Conservation (phyloP, 2,797 vertebrate genomes). For the Austrolebias charrua region DNA sequence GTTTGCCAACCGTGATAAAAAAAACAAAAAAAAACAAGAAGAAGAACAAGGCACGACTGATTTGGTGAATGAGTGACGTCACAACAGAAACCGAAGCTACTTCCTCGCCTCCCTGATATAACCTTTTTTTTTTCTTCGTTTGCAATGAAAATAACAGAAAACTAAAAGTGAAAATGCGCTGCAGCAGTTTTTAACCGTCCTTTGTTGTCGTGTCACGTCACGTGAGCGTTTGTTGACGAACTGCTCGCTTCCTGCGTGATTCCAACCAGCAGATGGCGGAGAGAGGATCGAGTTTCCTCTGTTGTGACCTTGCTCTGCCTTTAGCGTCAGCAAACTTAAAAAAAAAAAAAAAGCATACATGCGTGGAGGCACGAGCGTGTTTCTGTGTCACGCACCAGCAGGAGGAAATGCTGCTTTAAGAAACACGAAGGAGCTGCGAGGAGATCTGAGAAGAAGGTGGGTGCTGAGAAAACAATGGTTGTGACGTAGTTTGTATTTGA, state of each 20-base stretch:
- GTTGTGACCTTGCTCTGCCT: conserved; percentile 57
- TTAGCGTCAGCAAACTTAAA: conserved; percentile 14
- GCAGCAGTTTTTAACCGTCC: not conserved
- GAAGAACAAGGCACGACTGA: too few relatives aligned
- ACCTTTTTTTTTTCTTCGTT: too few relatives aligned
- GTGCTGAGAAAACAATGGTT: not conserved
- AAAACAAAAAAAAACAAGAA: too few relatives aligned
- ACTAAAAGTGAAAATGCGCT: too few relatives aligned
- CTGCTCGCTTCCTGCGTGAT: not conserved
- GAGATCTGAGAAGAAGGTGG: conserved; percentile 41
- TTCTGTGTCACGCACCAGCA: not conserved
- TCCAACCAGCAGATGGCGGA: conserved; percentile 65
- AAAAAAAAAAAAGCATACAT: conserved; percentile 9
- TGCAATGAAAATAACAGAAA: too few relatives aligned
- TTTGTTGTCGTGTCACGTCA: not conserved
- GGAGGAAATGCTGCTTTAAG: not conserved
- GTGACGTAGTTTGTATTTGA: not conserved
- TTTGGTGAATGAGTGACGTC: too few relatives aligned
- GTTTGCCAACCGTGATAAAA: too few relatives aligned
- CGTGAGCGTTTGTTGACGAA: not conserved
- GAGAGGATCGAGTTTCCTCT: not conserved
- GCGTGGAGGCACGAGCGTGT: conserved; percentile 5
- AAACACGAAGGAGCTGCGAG: not conserved
- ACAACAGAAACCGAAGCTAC: too few relatives aligned
- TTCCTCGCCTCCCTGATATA: too few relatives aligned